phyloP scores from a whole-genome alignment of 2,888 invertebrate genomes.

The Drosophila glabriapex region DNA sequence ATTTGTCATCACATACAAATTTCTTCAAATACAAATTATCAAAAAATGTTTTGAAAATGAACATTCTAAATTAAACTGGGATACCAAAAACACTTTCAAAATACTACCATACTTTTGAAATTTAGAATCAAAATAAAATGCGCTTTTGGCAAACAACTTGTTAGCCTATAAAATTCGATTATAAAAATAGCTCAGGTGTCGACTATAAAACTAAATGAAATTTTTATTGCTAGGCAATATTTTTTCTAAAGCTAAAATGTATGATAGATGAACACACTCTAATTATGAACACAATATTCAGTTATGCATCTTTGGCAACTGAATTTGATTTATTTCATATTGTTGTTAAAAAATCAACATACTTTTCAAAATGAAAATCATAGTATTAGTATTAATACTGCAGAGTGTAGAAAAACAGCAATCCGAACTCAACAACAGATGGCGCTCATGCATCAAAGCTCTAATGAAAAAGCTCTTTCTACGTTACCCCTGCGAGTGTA shows the following conservation, averaged over 20 bases:
- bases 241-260: neutral
- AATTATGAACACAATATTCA: neutral
- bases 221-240: neutral
- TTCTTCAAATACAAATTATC: neutral
- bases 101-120: neutral
- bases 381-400: neutral
- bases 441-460: constrained; percentile 34
- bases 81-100: neutral
- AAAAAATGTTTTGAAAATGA: neutral
- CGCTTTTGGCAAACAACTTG: constrained; percentile 3
- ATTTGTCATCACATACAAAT: neutral
- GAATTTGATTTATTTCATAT: neutral
- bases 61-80: neutral
- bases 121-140: neutral
- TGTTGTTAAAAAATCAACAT: neutral
- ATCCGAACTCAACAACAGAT: constrained; percentile 31
- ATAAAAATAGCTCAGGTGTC: neutral
- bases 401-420: neutral
- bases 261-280: neutral
- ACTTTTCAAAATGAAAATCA: neutral
- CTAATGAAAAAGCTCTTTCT: constrained; percentile 34
- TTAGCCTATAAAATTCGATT: neutral
- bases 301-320: neutral
- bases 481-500: constrained; percentile 54
- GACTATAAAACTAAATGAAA: neutral